Evolutionary conservation across 2,113 vertebrate genomes (phyloP).

Genomic region (Cryptoleucopteryx plumbea): DNA sequence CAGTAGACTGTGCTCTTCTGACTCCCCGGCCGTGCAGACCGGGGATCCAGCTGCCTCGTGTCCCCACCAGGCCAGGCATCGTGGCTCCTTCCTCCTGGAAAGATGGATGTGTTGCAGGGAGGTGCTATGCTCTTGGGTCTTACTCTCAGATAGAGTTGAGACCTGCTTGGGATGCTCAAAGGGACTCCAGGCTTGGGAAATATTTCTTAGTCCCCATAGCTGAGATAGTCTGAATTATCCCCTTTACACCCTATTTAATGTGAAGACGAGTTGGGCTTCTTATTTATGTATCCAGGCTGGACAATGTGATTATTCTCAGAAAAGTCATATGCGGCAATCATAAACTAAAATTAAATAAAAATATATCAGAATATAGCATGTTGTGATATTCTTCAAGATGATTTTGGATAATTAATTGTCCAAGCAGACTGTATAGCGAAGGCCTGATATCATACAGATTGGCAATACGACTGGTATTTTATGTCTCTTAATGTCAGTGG

Average conservation of each 20-base stretch:
- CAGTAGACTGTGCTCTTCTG: neutral
- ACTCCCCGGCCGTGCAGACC: neutral
- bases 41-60: neutral
- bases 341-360: neutral
- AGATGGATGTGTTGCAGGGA: neutral
- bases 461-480: neutral
- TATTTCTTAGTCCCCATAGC: neutral
- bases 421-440: neutral
- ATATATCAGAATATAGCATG: neutral
- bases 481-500: neutral
- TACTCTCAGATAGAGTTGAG: neutral
- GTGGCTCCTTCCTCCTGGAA: neutral
- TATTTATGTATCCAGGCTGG: neutral
- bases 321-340: neutral
- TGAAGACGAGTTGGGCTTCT: neutral
- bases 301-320: neutral
- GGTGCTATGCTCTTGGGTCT: fast-evolving
- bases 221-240: neutral
- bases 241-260: neutral
- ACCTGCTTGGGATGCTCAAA: neutral
- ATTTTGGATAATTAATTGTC: neutral
- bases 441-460: neutral
- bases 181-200: neutral
- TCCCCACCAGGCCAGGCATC: neutral
- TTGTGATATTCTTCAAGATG: neutral